Conservation (phyloP, 2,888 invertebrate species). For the Leptinotarsa haldemani region DNA sequence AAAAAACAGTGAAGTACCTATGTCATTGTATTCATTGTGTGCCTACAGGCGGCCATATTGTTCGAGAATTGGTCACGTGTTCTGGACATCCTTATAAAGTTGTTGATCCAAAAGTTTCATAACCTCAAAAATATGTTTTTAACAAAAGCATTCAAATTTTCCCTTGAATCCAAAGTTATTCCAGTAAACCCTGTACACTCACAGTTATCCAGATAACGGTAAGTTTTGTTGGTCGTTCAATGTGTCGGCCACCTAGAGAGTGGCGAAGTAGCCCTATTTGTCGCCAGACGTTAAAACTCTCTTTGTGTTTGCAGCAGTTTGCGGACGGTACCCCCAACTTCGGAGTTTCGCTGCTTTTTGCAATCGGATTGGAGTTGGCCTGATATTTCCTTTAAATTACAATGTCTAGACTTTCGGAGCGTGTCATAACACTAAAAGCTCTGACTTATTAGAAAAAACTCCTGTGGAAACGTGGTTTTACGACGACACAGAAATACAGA, state of each 20-base stretch:
- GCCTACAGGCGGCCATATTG: too few species aligned
- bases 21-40: too few species aligned
- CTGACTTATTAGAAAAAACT: constrained; percentile 24
- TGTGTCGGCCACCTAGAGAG: constrained; percentile 51
- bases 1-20: too few species aligned
- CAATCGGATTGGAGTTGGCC: constrained; percentile 37
- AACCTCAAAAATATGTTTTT: too few species aligned
- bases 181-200: not conserved
- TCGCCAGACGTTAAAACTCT: constrained; percentile 49
- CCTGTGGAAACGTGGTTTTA: constrained; percentile 14
- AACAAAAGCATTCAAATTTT: not conserved
- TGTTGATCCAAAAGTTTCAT: too few species aligned
- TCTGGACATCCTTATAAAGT: too few species aligned
- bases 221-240: not conserved
- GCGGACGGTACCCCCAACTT: constrained; percentile 37
- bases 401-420: constrained; percentile 40
- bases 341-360: constrained; percentile 35
- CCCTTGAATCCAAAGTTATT: not conserved
- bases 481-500: not conserved
- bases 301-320: constrained; percentile 39
- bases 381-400: constrained; percentile 39
- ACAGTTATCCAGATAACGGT: not conserved
- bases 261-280: constrained; percentile 55
- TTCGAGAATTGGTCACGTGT: too few species aligned
- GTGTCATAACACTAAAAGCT: constrained; percentile 32